Evolutionary conservation across 1,140 invertebrate species (phyloP), one percentile per base, ranked within the genome.

Genomic region (Luehdorfia chinensis): DNA sequence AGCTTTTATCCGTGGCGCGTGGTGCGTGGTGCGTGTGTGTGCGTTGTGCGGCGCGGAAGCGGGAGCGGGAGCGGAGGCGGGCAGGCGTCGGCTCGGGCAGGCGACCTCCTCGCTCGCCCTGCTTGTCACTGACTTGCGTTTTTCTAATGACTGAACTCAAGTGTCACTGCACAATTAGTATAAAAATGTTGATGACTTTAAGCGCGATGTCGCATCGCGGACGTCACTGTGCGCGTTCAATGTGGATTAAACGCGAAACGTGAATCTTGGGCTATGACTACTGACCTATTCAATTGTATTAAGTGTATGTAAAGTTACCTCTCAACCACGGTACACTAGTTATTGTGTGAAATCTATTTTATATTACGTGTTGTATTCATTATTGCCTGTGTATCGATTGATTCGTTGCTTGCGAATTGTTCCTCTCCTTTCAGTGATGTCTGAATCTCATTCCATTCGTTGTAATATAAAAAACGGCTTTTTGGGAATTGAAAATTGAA

Each of bases 181-280:
- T 41, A 52, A 32, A 13, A 18, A 23, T 8, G 33, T 33, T 33
- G 14, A n/a, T n/a, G n/a, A n/a, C n/a, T 13, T 16, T 31, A n/a
- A 1, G 37, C 25, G 46, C 30, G 19, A 21, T n/a, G n/a, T n/a
- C 32, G 18, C 6, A 18, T 45, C 28, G 31, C 37, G 15, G 19
- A 16, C 30, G 9, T 13, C 19, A 47, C 30, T 23, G 19, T 2
- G 33, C 27, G 7, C 41, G n/a, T n/a, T n/a, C 33, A 34, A 21
- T 23, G 55, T 39, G 23, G 21, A 34, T 6, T 21, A 2, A 21
- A n/a, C n/a, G n/a, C n/a, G n/a, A n/a, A n/a, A n/a, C n/a, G n/a
- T n/a, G n/a, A n/a, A n/a, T n/a, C n/a, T n/a, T n/a, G 62, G 69
- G 62, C 63, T 72, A 66, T 68, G 62, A 62, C 64, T 66, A 66